Evolutionary conservation across 2,888 invertebrate species (phyloP).

Genomic region (Auanema freiburgensis): DNA sequence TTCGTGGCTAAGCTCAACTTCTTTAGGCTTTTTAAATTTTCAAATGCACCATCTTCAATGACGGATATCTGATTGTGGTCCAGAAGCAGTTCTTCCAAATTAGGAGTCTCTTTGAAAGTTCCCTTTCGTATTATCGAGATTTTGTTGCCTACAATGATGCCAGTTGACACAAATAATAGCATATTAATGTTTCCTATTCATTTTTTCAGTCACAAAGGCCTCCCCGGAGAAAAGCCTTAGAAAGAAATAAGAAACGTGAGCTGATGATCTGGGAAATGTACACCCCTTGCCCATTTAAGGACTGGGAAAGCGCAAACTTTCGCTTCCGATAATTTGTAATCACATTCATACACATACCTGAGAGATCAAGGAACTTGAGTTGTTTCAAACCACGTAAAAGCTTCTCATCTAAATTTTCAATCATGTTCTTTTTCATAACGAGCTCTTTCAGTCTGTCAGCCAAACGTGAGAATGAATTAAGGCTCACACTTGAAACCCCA

Average conservation of each 20-base stretch:
- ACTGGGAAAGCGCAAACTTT: conserved; percentile 2
- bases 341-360: conserved; percentile 8
- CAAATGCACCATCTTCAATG: conserved; percentile 52
- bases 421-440: conserved; percentile 12
- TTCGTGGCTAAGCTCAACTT: conserved; percentile 66
- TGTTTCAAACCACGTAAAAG: conserved; percentile 7
- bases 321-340: neutral
- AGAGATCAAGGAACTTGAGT: conserved; percentile 15
- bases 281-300: neutral
- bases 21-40: conserved; percentile 35
- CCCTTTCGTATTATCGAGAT: conserved; percentile 42
- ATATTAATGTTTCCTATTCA: too few species aligned
- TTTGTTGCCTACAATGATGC: conserved; percentile 54
- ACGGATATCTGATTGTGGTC: conserved; percentile 37
- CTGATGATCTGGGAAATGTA: conserved; percentile 36
- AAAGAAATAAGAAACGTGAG: conserved; percentile 24
- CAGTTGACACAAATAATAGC: neutral
- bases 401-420: conserved; percentile 4
- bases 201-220: conserved; percentile 18
- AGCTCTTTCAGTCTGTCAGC: neutral
- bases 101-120: conserved; percentile 59
- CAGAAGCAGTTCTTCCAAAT: conserved; percentile 59
- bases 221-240: conserved; percentile 22
- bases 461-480: conserved; percentile 1
- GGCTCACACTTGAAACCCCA: conserved; percentile 2